Conservation (phyloP, 2,113 vertebrate genomes). For the Lonchura striata region DNA sequence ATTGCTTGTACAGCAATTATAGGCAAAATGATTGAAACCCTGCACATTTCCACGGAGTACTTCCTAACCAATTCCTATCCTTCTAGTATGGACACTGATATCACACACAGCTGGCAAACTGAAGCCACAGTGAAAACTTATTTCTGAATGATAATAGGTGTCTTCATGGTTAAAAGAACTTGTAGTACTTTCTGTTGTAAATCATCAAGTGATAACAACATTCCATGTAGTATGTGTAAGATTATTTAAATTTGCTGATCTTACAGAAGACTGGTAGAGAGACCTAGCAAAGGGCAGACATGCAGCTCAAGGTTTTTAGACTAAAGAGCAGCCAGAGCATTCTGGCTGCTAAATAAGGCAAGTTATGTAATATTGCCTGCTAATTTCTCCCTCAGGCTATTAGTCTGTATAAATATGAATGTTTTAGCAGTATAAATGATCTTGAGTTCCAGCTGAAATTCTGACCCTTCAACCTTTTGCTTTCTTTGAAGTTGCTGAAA, state of each 20-base stretch:
- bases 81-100: accelerated
- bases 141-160: background rate
- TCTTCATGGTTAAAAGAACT: background rate
- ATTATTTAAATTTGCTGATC: background rate
- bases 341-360: background rate
- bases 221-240: background rate
- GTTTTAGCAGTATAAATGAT: background rate
- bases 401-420: background rate
- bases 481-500: constrained; percentile 24
- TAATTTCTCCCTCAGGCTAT: background rate
- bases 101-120: background rate
- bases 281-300: background rate
- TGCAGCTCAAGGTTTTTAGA: background rate
- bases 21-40: background rate
- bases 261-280: background rate
- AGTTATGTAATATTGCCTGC: background rate
- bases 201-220: background rate
- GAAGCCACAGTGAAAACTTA: background rate
- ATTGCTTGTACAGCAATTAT: background rate
- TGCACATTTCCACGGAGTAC: background rate
- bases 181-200: background rate
- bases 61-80: background rate
- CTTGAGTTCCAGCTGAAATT: background rate
- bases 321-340: background rate
- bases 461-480: constrained; percentile 16